phyloP scores from a whole-genome alignment of 2,113 vertebrate species.

The Oreochromis niloticus region DNA sequence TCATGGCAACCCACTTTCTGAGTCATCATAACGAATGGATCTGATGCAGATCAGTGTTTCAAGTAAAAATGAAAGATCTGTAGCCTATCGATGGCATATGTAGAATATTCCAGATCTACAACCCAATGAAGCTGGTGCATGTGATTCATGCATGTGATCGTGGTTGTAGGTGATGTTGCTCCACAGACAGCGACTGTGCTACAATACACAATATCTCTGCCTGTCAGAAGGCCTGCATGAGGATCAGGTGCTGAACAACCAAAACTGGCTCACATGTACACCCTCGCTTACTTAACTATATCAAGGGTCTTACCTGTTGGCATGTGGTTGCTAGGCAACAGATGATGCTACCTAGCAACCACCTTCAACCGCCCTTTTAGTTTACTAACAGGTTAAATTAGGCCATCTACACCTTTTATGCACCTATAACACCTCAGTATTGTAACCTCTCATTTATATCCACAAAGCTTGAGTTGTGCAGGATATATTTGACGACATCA shows the following conservation, averaged over 20 bases:
- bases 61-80: neutral
- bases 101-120: neutral
- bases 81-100: neutral
- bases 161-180: neutral
- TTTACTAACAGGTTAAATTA: neutral
- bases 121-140: neutral
- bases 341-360: neutral
- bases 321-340: neutral
- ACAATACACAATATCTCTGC: neutral
- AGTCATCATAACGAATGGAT: neutral
- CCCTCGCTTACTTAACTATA: neutral
- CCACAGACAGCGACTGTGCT: neutral
- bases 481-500: neutral
- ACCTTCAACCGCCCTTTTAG: neutral
- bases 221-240: neutral
- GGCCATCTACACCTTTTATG: neutral
- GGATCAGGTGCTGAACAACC: neutral
- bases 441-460: neutral
- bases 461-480: neutral
- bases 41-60: neutral
- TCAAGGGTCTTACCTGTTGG: neutral
- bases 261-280: neutral
- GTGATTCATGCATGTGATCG: neutral
- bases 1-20: neutral
- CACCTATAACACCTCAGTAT: neutral